Evolutionary conservation across 2,113 vertebrate genomes (phyloP).

Genomic region (Sinocyclocheilus maitianheensis): DNA sequence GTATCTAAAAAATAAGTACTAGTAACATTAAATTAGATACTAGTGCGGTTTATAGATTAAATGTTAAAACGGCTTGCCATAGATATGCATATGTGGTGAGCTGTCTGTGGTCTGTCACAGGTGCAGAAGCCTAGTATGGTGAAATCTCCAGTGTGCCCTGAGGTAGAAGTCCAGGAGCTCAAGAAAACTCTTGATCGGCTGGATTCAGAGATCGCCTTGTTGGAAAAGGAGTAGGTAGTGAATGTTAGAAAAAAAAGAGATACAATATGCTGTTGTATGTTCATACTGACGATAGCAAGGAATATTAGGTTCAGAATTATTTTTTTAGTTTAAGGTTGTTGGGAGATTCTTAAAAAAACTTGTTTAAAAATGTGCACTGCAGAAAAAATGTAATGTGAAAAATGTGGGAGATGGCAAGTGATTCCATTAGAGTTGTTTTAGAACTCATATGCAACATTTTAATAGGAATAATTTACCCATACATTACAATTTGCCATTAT

Average conservation of each 20-base stretch:
- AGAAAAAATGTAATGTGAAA: neutral
- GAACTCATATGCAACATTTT: neutral
- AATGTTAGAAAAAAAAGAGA: neutral
- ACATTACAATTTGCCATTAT: neutral
- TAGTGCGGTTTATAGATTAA: too few relatives aligned
- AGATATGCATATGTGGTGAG: neutral
- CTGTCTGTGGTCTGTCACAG: conserved; percentile 50
- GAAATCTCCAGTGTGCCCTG: conserved; percentile 32
- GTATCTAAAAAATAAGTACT: too few relatives aligned
- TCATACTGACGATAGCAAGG: neutral
- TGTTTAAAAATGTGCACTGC: neutral
- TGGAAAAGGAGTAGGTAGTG: conserved; percentile 75
- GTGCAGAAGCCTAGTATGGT: conserved; percentile 56
- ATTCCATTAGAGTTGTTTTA: neutral
- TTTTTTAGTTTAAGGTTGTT: too few relatives aligned
- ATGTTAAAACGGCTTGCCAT: too few relatives aligned
- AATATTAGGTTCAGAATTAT: neutral
- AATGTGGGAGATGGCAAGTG: neutral
- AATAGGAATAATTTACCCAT: neutral
- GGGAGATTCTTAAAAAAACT: neutral
- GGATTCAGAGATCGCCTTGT: conserved; percentile 70
- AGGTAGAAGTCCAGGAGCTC: conserved; percentile 70
- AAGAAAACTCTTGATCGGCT: conserved; percentile 65
- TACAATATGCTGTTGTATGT: neutral
- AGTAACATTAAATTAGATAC: too few relatives aligned